Conservation (phyloP, 2,888 invertebrate genomes). For the Lochmaea crataegi region DNA sequence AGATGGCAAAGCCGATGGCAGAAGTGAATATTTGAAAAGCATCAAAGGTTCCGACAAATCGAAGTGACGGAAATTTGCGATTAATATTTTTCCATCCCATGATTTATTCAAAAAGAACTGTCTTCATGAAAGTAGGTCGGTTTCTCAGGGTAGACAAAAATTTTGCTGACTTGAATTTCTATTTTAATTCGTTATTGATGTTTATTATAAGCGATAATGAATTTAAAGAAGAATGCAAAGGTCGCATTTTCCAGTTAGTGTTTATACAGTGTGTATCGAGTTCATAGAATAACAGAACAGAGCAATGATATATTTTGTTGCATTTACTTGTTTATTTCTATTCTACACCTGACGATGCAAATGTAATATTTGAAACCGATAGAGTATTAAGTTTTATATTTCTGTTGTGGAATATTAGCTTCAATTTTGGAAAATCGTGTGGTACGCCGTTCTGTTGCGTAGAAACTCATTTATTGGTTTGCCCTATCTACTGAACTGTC, state of each 20-base stretch:
- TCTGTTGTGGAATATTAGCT: too few species aligned
- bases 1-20: conserved; percentile 13
- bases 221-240: neutral
- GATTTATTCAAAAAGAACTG: conserved; percentile 17
- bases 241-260: neutral
- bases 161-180: neutral
- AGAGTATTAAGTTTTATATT: too few species aligned
- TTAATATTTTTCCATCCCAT: conserved; percentile 19
- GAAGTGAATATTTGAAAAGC: conserved; percentile 16
- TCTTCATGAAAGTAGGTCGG: conserved; percentile 6
- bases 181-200: neutral
- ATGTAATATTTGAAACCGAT: too few species aligned
- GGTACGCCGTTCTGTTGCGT: too few species aligned
- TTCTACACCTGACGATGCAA: too few species aligned
- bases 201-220: neutral
- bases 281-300: too few species aligned
- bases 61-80: conserved; percentile 11
- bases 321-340: too few species aligned
- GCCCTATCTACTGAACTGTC: too few species aligned
- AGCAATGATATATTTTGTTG: too few species aligned
- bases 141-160: neutral
- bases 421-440: too few species aligned
- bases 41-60: conserved; percentile 4
- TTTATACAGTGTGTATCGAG: too few species aligned
- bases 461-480: too few species aligned